Evolutionary conservation across 2,888 invertebrate species (phyloP), one percentile per base, ranked within the genome.

Genomic region (Phalangium opilio): DNA sequence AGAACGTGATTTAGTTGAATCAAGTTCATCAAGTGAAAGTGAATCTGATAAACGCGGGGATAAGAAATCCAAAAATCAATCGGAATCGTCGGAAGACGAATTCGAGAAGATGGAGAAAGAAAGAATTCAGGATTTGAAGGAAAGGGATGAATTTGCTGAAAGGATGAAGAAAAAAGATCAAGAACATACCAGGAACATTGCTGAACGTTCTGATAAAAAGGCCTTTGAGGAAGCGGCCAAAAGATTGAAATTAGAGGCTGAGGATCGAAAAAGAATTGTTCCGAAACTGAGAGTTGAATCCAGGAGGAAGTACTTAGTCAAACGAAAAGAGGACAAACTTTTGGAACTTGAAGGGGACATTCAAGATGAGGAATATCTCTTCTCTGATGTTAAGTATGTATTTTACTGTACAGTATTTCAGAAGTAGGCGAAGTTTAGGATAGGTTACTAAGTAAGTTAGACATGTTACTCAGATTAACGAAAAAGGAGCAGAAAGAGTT

Each of bases 291-390:
- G 98, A 33, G 73, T 90, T 15, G 83, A 91, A 63, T 95, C 96
- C 0, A 75, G 98, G 20, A 72, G 93, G 41, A 83, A 87, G 61
- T 98, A 99, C 66, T 73, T 99, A 58, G 84, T 85, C 63, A 98
- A 96, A 66, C 75, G 98, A 41, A 91, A 93, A 67, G 87, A 83
- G 49, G 96, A 98, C 63, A 98, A 98, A 70, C 77, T 96, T 33
- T 78, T 83, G 10, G 95, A 98, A 65, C 69, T 99, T 44, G 95
- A 95, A 68, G 85, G 82, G 5, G 91, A 93, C 62, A 85, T 99
- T 49, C 71, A 78, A 41, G 98, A 99, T 67, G 98, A 98, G 70
- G 91, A 95, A 67, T 89, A 85, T 63, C 73, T 95, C 1, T 98
- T 95, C 67, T 81, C 83, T 45, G 85, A 86, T 54, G 77, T 80